phyloP scores from a whole-genome alignment of 1,140 invertebrate species.

The Drosophila simulans region DNA sequence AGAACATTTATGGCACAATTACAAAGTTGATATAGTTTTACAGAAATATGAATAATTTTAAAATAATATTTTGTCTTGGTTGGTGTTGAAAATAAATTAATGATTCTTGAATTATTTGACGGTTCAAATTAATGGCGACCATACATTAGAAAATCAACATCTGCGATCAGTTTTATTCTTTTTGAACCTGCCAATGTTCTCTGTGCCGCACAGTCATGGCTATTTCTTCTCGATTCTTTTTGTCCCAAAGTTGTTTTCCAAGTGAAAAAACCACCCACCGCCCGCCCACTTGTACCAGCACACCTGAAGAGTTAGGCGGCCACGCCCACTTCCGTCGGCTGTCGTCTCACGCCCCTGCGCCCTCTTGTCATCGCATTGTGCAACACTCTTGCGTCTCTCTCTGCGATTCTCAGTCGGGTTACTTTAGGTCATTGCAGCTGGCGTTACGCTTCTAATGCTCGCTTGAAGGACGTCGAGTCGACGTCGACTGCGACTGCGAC shows the following conservation, averaged over 20 bases:
- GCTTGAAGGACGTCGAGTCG: slow-evolving; percentile 68
- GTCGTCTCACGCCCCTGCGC: background rate
- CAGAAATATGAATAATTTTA: too few species aligned
- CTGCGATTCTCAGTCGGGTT: slow-evolving; percentile 57
- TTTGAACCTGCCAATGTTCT: background rate
- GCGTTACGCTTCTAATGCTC: slow-evolving; percentile 67
- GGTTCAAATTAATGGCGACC: background rate
- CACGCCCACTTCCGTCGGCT: slow-evolving; percentile 43
- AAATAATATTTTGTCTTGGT: too few species aligned
- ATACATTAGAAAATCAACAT: background rate
- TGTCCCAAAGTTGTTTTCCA: slow-evolving; percentile 13
- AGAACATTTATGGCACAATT: too few species aligned
- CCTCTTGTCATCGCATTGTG: slow-evolving; percentile 43
- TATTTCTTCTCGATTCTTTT: slow-evolving; percentile 7
- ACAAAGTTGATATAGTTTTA: too few species aligned
- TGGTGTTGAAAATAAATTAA: background rate
- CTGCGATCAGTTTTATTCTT: too few species aligned
- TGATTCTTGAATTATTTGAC: background rate
- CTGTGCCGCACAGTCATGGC: background rate
- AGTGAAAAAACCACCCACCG: slow-evolving; percentile 12
- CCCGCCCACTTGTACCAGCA: slow-evolving; percentile 6
- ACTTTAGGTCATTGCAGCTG: slow-evolving; percentile 78
- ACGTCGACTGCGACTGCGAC: slow-evolving; percentile 23
- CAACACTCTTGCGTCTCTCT: slow-evolving; percentile 48
- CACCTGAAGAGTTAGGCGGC: slow-evolving; percentile 29